These are phyloP conservation scores for Anolis apletophallus DNA, from an alignment of 2,797 vertebrate genomes.

Conservation along the genomic window DNA sequence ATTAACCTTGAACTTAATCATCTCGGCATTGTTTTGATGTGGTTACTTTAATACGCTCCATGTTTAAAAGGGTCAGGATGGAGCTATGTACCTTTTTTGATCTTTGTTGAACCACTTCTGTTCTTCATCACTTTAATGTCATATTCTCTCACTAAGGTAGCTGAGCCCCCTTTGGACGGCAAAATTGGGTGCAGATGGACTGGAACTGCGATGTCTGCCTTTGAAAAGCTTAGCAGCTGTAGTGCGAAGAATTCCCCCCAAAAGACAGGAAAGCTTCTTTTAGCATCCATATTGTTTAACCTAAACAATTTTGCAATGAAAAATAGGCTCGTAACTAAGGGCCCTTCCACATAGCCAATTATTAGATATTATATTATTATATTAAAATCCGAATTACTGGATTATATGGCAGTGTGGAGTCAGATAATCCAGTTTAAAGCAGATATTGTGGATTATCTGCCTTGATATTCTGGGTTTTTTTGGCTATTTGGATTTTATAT, in stretches of 20 bases:
- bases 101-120: conserved; percentile 61
- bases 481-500: too few relatives aligned
- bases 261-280: conserved; percentile 15
- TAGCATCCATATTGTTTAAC: neutral
- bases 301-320: neutral
- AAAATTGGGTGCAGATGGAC: conserved; percentile 52
- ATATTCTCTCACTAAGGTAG: conserved; percentile 60
- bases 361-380: too few relatives aligned
- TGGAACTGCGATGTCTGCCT: conserved; percentile 54
- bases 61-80: conserved; percentile 54
- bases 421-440: too few relatives aligned
- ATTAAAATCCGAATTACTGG: too few relatives aligned
- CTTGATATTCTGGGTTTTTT: too few relatives aligned
- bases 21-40: conserved; percentile 58
- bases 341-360: too few relatives aligned
- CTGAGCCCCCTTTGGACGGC: conserved; percentile 55
- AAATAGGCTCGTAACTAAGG: neutral
- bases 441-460: too few relatives aligned
- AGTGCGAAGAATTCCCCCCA: conserved; percentile 25
- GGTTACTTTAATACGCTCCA: conserved; percentile 62
- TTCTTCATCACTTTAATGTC: conserved; percentile 72
- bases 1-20: conserved; percentile 56
- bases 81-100: conserved; percentile 49
- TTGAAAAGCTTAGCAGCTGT: conserved; percentile 42
- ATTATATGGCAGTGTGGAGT: too few relatives aligned